A percentile compares a stretch with the other conserved stretches of the same genome.
Conservation (phyloP, 2,888 invertebrate genomes). For the Hemistola chrysoprasaria region DNA sequence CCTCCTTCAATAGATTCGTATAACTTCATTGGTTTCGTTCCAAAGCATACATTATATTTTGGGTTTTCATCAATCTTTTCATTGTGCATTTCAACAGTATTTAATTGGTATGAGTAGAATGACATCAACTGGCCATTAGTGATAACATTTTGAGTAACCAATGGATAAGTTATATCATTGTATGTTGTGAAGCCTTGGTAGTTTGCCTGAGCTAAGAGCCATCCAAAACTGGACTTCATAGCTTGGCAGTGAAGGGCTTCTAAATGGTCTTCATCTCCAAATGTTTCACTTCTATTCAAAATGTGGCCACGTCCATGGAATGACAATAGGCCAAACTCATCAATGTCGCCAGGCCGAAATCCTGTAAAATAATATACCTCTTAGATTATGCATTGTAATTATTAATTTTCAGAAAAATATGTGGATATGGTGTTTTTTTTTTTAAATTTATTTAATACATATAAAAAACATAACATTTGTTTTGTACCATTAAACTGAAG, state of each 20-base stretch:
- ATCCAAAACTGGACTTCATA: slow-evolving; percentile 90
- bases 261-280: slow-evolving; percentile 78
- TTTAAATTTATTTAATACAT: too few relatives aligned
- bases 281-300: slow-evolving; percentile 62
- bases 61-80: slow-evolving; percentile 85
- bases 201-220: slow-evolving; percentile 90
- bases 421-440: too few relatives aligned
- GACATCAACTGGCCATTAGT: slow-evolving; percentile 95
- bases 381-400: too few relatives aligned
- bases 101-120: slow-evolving; percentile 95
- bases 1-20: slow-evolving; percentile 88
- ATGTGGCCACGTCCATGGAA: slow-evolving; percentile 86
- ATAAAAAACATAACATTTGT: too few relatives aligned
- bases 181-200: slow-evolving; percentile 95
- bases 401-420: too few relatives aligned
- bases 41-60: slow-evolving; percentile 91
- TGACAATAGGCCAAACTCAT: slow-evolving; percentile 90
- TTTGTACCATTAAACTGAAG: too few relatives aligned
- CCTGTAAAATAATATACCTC: slow-evolving; percentile 83
- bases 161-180: slow-evolving; percentile 95
- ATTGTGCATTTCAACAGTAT: slow-evolving; percentile 88
- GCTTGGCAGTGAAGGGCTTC: slow-evolving; percentile 89
- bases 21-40: slow-evolving; percentile 86
- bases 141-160: slow-evolving; percentile 93
- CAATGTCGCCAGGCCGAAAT: slow-evolving; percentile 91